Evolutionary conservation across 2,113 vertebrate species (phyloP), one percentile per base, ranked within the genome.

Genomic region (Herpailurus yagouaroundi): DNA sequence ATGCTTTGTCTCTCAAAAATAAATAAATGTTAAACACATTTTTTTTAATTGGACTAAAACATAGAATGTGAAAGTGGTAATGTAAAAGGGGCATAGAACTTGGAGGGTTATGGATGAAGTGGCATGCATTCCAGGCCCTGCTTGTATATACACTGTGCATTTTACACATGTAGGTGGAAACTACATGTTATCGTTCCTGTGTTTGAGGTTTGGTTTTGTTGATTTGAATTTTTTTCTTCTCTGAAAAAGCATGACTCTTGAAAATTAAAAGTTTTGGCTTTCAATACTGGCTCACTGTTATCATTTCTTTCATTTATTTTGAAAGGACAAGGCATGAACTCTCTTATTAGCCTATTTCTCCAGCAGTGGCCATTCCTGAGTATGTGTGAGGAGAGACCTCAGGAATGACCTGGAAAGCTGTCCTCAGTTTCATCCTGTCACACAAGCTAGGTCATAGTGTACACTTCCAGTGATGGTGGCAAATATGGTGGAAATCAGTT

Each of bases 81-180:
- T 63, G 63, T 69, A 13, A 55, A 81, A 85, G 41, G 21, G 6
- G 21, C 15, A 81, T 15, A 74, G 14, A 38, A n/a, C 50, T 10
- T n/a, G 15, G 8, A 4, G 7, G 25, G 16, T 55, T 15, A 60
- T 50, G 36, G 21, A n/a, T 64, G 12, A 55, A 16, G 36, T 21
- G 50, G 25, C 2, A 27, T 0, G 5, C 4, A 16, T 48, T 31
- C 14, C 1, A 4, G 3, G 3, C 3, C 15, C 18, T 50, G 5
- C 4, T 13, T 31, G 2, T 21, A 14, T 21, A 15, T n/a, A 25
- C 90, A 19, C 7, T 55, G 12, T 7, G 15, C 6, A 86, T 4
- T 0, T n/a, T 52, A 11, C 29, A 0, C 1, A 18, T 41, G 4
- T 14, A 50, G 4, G 5, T 52, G 16, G n/a, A 84, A 92, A 83